Base-by-base conservation (phyloP, 1,140 invertebrate species). In the Anoplophora glabripennis region DNA sequence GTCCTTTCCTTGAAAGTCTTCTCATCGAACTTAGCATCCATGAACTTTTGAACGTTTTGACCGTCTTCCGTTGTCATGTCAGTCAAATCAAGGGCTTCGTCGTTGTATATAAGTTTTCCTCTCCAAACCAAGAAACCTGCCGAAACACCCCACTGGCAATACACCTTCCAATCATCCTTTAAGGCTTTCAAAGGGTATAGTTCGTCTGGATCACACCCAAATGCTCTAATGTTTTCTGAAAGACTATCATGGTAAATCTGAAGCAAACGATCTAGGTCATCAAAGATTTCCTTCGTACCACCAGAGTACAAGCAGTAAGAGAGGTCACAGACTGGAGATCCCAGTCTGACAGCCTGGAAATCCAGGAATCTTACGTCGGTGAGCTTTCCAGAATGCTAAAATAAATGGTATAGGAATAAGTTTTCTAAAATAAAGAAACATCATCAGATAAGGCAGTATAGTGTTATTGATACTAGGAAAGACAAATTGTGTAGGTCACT, bases 241-340 rank as follows among this genome's bases (percentile, higher is more conserved):
- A 59, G 17, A n/a, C 40, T 46, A 7, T 15, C 11, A 14, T 59
- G 44, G 34, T 59, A 59, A 4, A 46, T 36, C 4, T 35, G n/a
- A 1, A 59, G 12, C 7, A 47, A 48, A n/a, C 53, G n/a, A 2
- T 46, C 40, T 1, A 17, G 18, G 21, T 59, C 34, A 1, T 37
- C 12, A 5, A 53, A 48, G 21, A 42, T 34, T 28, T 45, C 1
- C 38, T 53, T 35, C 4, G 49, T 52, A 7, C n/a, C 49, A 0
- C 35, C 51, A 9, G 49, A 21, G 59, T 80, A 84, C 2, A 85
- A 70, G 53, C 79, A 82, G 59, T 84, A 83, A 0, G 77, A 76
- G 47, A 86, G 59, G 55, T 85, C 84, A 1, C 77, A n/a, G n/a
- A n/a, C n/a, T n/a, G n/a, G n/a, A 78, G 82, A 83, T 1, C 77